A percentile compares a stretch with the other conserved stretches of the same genome.
These are phyloP conservation scores for Planococcus citri DNA, from an alignment of 1,140 invertebrate genomes.

Conservation along the genomic window DNA sequence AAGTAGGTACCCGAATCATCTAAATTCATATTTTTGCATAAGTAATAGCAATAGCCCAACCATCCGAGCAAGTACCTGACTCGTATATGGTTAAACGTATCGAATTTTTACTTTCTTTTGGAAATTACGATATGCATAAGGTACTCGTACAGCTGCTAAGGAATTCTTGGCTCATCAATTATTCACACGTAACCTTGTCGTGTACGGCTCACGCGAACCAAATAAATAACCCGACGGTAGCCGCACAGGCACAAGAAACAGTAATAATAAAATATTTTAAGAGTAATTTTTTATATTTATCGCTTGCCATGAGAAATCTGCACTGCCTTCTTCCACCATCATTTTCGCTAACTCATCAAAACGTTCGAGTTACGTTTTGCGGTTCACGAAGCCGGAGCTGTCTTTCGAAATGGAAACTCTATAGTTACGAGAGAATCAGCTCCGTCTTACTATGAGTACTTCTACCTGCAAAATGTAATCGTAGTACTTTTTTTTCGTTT, in stretches of 20 bases:
- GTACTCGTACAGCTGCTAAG: no score
- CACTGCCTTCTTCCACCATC: no score
- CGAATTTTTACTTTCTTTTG: slow-evolving; percentile 1
- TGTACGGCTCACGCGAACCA: neutral
- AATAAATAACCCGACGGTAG: neutral
- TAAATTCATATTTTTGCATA: no score
- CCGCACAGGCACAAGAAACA: neutral
- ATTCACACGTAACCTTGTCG: slow-evolving; percentile 6
- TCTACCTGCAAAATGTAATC: no score
- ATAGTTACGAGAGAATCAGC: neutral
- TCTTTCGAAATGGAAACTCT: neutral
- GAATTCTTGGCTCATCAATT: neutral
- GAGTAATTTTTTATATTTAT: neutral
- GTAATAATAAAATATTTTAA: neutral
- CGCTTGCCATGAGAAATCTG: no score
- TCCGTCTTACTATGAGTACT: no score
- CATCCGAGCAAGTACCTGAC: no score
- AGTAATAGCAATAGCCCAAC: no score
- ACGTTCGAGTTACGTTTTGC: no score
- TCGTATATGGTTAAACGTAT: neutral
- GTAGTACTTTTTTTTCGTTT: no score
- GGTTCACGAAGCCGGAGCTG: neutral
- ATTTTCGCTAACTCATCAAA: neutral
- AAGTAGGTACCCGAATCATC: no score
- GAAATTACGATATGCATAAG: neutral